A percentile compares a stretch with the other conserved stretches of the same genome.
phyloP scores from a whole-genome alignment of 2,797 vertebrate genomes.

The Platalea minor region DNA sequence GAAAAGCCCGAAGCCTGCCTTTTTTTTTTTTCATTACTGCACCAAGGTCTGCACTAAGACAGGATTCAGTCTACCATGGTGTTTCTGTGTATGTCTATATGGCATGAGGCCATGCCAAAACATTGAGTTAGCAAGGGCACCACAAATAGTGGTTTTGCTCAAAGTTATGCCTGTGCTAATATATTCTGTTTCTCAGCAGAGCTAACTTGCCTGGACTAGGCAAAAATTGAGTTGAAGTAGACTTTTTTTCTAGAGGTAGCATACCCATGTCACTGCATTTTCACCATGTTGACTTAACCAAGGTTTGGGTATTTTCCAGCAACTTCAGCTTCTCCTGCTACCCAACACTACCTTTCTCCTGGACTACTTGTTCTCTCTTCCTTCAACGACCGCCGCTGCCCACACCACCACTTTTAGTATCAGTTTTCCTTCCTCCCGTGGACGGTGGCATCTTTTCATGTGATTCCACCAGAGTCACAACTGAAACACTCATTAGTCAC shows the following conservation, averaged over 20 bases:
- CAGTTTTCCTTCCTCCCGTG: neutral
- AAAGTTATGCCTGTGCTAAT: neutral
- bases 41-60: neutral
- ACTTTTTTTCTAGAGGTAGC: neutral
- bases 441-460: fast-evolving
- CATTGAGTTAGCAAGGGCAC: too few species aligned
- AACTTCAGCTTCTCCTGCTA: neutral
- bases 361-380: neutral
- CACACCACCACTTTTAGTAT: neutral
- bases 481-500: neutral
- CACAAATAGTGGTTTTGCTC: neutral
- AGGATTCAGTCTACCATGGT: neutral
- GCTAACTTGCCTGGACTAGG: neutral
- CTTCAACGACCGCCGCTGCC: fast-evolving
- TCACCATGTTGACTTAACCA: neutral
- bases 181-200: neutral
- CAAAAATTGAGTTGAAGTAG: neutral
- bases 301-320: neutral
- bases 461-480: neutral
- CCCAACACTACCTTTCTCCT: neutral
- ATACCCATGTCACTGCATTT: neutral
- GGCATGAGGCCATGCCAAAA: neutral
- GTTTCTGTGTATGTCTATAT: fast-evolving
- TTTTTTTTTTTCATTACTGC: neutral
- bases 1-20: neutral